These are phyloP conservation scores for Solea solea DNA, from an alignment of 2,113 vertebrate genomes.

Conservation along the genomic window DNA sequence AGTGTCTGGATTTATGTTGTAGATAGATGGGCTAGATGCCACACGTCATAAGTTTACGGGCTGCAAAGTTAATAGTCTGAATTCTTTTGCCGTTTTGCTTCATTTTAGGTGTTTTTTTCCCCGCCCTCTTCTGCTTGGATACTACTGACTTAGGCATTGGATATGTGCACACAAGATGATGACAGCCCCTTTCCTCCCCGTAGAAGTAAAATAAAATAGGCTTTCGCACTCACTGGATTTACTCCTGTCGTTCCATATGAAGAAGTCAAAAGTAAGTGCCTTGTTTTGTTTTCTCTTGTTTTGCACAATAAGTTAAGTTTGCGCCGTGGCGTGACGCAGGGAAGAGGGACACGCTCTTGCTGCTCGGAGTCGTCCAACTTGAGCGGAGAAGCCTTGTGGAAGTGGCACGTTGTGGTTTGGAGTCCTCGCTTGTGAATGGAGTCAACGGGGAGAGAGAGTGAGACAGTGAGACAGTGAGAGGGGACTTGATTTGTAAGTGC, in stretches of 20 bases:
- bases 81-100: neutral
- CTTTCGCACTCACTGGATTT: slow-evolving; percentile 83
- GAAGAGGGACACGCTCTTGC: slow-evolving; percentile 9
- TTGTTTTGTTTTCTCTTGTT: neutral
- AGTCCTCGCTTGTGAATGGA: no score
- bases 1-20: slow-evolving; percentile 43
- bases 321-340: neutral
- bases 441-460: neutral
- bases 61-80: slow-evolving; percentile 39
- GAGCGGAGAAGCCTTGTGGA: neutral
- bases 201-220: slow-evolving; percentile 87
- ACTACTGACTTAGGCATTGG: slow-evolving; percentile 75
- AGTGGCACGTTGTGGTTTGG: neutral
- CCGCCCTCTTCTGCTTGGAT: slow-evolving; percentile 66
- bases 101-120: no score
- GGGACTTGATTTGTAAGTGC: neutral
- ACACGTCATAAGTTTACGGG: slow-evolving; percentile 28
- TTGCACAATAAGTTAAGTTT: neutral
- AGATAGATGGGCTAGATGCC: slow-evolving; percentile 39
- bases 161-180: slow-evolving; percentile 86
- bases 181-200: slow-evolving; percentile 82
- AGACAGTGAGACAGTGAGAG: no score
- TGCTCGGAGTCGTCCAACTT: neutral
- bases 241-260: slow-evolving; percentile 87
- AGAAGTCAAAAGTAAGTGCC: slow-evolving; percentile 87